Evolutionary conservation across 2,888 invertebrate genomes (phyloP).

Genomic region (Micropterix aruncella): DNA sequence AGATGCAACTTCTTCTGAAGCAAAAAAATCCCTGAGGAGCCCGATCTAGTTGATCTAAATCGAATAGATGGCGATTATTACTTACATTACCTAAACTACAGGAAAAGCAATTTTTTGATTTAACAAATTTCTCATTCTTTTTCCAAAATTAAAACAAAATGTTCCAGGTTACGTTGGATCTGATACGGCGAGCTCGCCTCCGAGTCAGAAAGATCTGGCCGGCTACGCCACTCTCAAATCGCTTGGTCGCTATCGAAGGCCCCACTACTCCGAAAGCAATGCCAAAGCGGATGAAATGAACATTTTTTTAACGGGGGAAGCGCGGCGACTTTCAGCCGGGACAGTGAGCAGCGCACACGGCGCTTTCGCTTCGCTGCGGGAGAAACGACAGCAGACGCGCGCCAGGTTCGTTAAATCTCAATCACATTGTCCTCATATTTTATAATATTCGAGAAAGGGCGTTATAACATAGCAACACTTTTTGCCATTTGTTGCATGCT

Average conservation of each 20-base stretch:
- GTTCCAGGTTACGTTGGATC: slow-evolving; percentile 34
- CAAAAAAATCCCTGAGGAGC: too few relatives aligned
- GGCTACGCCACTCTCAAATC: slow-evolving; percentile 63
- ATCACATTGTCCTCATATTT: too few relatives aligned
- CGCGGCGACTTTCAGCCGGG: neutral
- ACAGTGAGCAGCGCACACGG: neutral
- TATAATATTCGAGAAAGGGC: too few relatives aligned
- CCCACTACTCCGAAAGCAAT: neutral
- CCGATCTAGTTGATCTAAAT: too few relatives aligned
- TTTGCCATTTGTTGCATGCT: too few relatives aligned
- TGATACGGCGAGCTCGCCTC: slow-evolving; percentile 38
- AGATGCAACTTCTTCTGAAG: too few relatives aligned
- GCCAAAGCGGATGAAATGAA: neutral
- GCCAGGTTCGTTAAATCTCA: neutral
- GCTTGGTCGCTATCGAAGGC: slow-evolving; percentile 43
- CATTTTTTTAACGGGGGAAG: neutral
- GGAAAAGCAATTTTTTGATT: too few relatives aligned
- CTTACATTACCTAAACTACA: too few relatives aligned
- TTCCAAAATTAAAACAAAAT: too few relatives aligned
- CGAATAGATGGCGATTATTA: too few relatives aligned
- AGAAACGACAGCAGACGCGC: neutral
- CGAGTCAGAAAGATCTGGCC: slow-evolving; percentile 61
- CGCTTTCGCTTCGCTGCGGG: neutral
- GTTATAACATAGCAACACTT: too few relatives aligned
- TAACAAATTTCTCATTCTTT: too few relatives aligned